Evolutionary conservation across 92 coral and sea anemone genomes (phyloP), one percentile per base, ranked within the genome.

Genomic region (Zoanthus sociatus): DNA sequence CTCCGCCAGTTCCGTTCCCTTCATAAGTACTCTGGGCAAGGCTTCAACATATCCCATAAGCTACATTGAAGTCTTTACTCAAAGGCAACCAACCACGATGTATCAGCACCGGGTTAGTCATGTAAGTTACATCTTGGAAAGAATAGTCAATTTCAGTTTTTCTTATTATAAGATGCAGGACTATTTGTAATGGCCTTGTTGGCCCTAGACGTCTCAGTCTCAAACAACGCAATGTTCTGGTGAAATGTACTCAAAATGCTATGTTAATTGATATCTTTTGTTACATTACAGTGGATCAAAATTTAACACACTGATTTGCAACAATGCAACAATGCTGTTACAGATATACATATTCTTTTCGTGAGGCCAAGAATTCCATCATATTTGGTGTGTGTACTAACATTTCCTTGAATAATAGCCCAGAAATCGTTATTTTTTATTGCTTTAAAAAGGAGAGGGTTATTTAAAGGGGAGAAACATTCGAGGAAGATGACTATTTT

Each of bases 1-100:
- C 86, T 87, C 12, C 79, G 86, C 32, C 31, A 74, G 56, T 88
- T 88, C 48, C 83, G 63, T 37, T 87, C 87, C 33, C 69, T 79
- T 20, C 58, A 86, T 71, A 60, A 90, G 55, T 75, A 84, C 54
- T 90, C 90, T 86, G 87, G 84, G 56, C 93, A 87, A 91, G 94
- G 94, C 1, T 91, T 91, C 78, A 89, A 91, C 45, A 76, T 89
- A 1, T 88, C 89, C 18, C 94, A 91, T 76, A 91, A 91, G 58
- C 55, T 91, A 18, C 94, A 91, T 79, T 84, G 91, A 14, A 58
- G 20, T 30, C 56, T 88, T 72, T 91, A 77, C 67, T 84, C 91
- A 32, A 88, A 73, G 67, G 91, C 91, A 76, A 88, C 91, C 9
- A 88, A 88, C 61, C 91, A 84, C 63, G 91, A 91, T 91, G 47